A percentile compares a stretch with the other conserved stretches of the same genome.
These are phyloP conservation scores for Papio anubis DNA, from an alignment of 2,113 vertebrate species.

Conservation along the genomic window DNA sequence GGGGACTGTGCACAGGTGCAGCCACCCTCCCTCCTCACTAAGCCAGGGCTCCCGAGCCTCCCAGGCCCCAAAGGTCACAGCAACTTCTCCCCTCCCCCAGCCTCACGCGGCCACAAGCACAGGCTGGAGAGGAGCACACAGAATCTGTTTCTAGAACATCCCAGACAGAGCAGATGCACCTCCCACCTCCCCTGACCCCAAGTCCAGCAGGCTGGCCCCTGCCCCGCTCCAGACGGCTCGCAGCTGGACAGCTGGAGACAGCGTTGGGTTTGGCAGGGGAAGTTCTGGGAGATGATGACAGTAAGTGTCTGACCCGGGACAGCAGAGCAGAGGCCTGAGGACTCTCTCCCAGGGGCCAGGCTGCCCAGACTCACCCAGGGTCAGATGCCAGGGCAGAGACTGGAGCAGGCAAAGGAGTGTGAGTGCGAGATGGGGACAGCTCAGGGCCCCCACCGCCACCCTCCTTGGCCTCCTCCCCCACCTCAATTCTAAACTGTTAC, in stretches of 20 bases:
- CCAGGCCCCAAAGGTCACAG: background rate
- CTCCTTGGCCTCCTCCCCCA: fast-evolving
- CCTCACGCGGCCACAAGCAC: background rate
- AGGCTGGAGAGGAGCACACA: background rate
- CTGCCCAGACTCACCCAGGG: fast-evolving
- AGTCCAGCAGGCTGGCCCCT: background rate
- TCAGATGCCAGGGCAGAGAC: background rate
- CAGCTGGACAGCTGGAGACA: background rate
- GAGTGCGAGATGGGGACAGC: background rate
- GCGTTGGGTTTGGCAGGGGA: background rate
- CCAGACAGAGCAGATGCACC: background rate
- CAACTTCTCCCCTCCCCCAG: background rate
- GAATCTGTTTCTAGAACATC: background rate
- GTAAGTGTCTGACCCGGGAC: fast-evolving
- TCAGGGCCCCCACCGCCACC: fast-evolving
- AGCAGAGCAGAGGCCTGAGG: background rate
- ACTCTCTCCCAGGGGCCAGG: background rate
- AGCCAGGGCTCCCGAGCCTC: background rate
- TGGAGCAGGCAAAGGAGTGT: background rate
- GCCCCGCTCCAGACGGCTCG: background rate
- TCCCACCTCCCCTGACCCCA: background rate
- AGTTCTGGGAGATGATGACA: background rate
- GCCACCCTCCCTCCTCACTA: fast-evolving
- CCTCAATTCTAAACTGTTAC: background rate
- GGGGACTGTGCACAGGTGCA: no score